These are phyloP conservation scores for Darevskia mixta DNA, from an alignment of 2,797 vertebrate genomes.

Conservation along the genomic window DNA sequence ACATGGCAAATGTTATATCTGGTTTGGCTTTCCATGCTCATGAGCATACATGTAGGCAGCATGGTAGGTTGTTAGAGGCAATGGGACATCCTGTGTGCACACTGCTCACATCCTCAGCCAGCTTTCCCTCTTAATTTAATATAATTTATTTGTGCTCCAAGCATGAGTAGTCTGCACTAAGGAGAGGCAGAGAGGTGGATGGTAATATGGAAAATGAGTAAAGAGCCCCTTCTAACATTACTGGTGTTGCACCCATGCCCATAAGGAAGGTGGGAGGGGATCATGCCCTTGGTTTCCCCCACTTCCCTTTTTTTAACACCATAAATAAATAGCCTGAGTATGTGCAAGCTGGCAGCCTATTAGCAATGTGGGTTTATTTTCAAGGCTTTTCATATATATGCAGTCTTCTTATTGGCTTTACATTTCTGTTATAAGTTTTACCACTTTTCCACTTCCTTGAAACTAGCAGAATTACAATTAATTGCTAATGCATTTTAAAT, in stretches of 20 bases:
- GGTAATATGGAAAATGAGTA: not conserved
- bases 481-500: constrained; percentile 20
- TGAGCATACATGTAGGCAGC: not conserved
- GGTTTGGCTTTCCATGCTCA: not conserved
- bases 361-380: not conserved
- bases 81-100: not conserved
- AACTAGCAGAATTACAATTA: constrained; percentile 3
- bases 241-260: not conserved
- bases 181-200: not conserved
- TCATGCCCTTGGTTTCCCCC: not conserved
- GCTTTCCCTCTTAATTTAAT: not conserved
- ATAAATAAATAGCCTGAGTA: not conserved
- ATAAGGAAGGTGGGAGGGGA: not conserved
- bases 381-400: not conserved
- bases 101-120: not conserved
- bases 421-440: not conserved
- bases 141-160: not conserved
- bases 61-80: not conserved
- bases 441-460: not conserved
- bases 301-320: not conserved
- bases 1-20: not conserved
- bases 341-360: not conserved
- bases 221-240: not conserved
- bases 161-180: not conserved
- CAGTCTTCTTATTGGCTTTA: not conserved